Evolutionary conservation across 2,797 vertebrate genomes (phyloP).

Genomic region (Spondyliosoma cantharus): DNA sequence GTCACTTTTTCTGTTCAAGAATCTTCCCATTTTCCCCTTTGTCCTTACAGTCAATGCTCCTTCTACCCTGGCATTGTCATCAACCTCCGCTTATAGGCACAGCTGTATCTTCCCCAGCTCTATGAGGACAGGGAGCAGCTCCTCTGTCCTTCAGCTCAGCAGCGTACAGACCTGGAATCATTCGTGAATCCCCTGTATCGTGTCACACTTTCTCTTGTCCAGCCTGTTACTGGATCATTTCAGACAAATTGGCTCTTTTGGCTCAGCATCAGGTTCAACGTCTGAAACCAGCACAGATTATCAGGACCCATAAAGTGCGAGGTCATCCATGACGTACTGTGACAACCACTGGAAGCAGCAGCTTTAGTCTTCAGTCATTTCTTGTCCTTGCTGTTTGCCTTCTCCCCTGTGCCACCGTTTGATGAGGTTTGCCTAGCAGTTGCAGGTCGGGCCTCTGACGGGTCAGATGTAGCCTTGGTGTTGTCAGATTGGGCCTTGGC

Average conservation of each 20-base stretch:
- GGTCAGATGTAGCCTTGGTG: conserved; percentile 37
- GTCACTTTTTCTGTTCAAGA: background rate
- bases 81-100: conserved; percentile 52
- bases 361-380: conserved; percentile 43
- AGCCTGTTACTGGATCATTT: conserved; percentile 24
- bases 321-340: conserved; percentile 8
- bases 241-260: conserved; percentile 7
- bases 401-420: conserved; percentile 39
- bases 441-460: conserved; percentile 55
- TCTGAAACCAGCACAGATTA: conserved; percentile 18
- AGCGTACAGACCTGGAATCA: conserved; percentile 19
- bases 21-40: background rate
- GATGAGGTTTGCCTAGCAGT: conserved; percentile 57
- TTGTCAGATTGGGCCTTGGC: conserved; percentile 65
- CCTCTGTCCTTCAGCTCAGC: conserved; percentile 15
- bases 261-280: conserved; percentile 14
- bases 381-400: conserved; percentile 34
- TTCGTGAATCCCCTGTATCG: conserved; percentile 8
- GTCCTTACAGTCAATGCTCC: background rate
- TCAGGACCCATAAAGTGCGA: conserved; percentile 11
- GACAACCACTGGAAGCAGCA: conserved; percentile 21
- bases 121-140: background rate
- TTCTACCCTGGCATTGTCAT: background rate
- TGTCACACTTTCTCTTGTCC: conserved; percentile 8
- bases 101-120: conserved; percentile 13